Evolutionary conservation across 2,113 vertebrate genomes (phyloP), one percentile per base, ranked within the genome.

Genomic region (Cacatua alba): DNA sequence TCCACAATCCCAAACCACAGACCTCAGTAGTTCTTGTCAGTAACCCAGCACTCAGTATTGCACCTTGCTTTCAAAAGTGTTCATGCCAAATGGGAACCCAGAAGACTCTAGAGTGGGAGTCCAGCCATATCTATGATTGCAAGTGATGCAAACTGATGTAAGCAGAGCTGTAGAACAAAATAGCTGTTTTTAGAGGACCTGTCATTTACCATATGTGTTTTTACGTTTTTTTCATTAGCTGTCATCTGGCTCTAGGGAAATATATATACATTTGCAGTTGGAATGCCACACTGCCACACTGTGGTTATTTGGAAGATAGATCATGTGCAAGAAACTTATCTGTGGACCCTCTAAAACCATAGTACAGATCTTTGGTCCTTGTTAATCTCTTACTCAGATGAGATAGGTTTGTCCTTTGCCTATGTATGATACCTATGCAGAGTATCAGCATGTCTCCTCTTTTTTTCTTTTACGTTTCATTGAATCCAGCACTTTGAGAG

Each of bases 251-350:
- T 88, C 53, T 48, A 4, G 57, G 65, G 76, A 78, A 46, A n/a
- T 1, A 12, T 49, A 21, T 5, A 23, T 13, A 3, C 5, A 2
- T 19, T 52, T 69, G 67, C 82, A 63, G 95, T 9, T 63, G 86
- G 96, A 96, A 77, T 93, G 91, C 89, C 94, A 96, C 97, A 98
- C 95, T 98, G 98, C 98, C 98, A 98, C 98, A 84, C 86, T 96
- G 97, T 98, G 98, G 98, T 91, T 62, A 72, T n/a, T 96, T 41
- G 46, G n/a, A n/a, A 88, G 62, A 86, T 91, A 83, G 71, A 77
- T 20, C 81, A 68, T 6, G 17, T 51, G 21, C 25, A 77, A 46
- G 60, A 9, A 81, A 29, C 70, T 53, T 52, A 4, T n/a, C 3
- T 14, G 28, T 25, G 43, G 16, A 44, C 17, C 37, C 43, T 35